phyloP scores from a whole-genome alignment of 2,797 vertebrate species.

The Acanthiza pusilla region DNA sequence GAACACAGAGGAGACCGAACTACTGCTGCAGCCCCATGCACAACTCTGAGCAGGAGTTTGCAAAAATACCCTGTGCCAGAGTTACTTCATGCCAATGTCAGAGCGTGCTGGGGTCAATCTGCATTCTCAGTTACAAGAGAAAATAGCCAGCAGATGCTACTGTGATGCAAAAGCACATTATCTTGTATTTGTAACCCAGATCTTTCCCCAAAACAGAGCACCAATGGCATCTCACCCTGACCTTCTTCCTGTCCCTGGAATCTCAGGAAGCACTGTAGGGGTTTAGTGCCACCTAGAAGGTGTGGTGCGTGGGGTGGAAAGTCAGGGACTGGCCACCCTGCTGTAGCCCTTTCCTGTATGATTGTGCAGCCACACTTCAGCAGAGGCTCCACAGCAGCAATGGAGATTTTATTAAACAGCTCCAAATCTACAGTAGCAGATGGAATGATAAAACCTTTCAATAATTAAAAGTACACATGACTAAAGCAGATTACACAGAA shows the following conservation, averaged over 20 bases:
- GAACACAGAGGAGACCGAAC: neutral
- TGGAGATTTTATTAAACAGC: neutral
- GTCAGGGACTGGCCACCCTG: neutral
- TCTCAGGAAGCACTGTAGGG: neutral
- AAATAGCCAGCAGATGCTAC: neutral
- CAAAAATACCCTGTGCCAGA: neutral
- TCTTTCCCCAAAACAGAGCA: neutral
- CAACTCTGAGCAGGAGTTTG: neutral
- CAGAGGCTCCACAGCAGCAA: neutral
- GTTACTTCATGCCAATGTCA: neutral
- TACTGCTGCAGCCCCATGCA: accelerated
- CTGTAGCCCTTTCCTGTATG: neutral
- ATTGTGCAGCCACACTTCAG: neutral
- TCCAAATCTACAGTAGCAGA: neutral
- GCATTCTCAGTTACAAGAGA: neutral
- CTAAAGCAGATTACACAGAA: neutral
- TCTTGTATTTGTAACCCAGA: neutral
- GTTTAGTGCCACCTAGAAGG: neutral
- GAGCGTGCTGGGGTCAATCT: neutral
- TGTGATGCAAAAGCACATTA: neutral
- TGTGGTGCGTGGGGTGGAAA: neutral
- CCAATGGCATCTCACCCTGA: neutral
- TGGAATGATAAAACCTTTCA: neutral
- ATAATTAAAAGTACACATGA: neutral
- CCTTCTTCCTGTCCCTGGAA: neutral